A percentile compares a stretch with the other conserved stretches of the same genome.
phyloP scores from a whole-genome alignment of 2,113 vertebrate species.

The Platysteira castanea region DNA sequence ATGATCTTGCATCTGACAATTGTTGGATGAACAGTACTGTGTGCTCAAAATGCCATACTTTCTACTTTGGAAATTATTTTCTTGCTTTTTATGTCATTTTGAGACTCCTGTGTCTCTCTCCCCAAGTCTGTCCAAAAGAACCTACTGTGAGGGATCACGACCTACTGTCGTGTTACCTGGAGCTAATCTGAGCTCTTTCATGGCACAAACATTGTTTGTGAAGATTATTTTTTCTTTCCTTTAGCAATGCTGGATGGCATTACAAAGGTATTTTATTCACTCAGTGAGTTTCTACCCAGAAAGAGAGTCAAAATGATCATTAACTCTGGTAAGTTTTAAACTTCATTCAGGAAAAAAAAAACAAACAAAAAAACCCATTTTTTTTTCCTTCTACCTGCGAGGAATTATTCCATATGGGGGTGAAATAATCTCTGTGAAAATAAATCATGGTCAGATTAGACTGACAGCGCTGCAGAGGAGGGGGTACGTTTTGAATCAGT shows the following conservation, averaged over 20 bases:
- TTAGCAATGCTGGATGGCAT: background rate
- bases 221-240: background rate
- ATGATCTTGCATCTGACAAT: background rate
- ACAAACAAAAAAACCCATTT: too few relatives aligned
- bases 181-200: background rate
- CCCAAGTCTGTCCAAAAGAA: background rate
- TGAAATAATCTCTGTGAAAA: background rate
- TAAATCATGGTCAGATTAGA: slow-evolving; percentile 2
- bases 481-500: background rate
- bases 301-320: background rate
- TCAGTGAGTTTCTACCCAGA: background rate
- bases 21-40: background rate
- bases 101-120: background rate
- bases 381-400: background rate
- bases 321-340: background rate
- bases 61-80: background rate
- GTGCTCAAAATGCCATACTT: background rate
- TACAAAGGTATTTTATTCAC: background rate
- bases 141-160: background rate
- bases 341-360: background rate
- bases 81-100: background rate
- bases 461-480: background rate
- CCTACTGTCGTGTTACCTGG: background rate
- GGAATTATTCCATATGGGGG: background rate
- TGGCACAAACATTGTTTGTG: background rate